Conservation (phyloP, 2,888 invertebrate species). For the Ecliptopera silaceata region DNA sequence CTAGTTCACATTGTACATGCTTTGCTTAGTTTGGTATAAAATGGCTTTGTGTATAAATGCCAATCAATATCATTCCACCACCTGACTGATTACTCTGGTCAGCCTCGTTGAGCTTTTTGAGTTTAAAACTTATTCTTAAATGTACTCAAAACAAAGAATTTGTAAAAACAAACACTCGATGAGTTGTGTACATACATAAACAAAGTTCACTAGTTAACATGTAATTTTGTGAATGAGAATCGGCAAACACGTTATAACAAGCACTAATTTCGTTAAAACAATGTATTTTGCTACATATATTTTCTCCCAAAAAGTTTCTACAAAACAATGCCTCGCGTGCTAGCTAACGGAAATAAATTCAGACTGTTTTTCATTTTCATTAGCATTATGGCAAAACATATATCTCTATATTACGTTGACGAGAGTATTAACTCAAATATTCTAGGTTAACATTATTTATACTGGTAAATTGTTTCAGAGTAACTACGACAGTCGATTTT, state of each 20-base stretch:
- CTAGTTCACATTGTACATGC: too few relatives aligned
- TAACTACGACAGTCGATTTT: slow-evolving; percentile 81
- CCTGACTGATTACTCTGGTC: too few relatives aligned
- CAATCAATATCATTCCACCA: too few relatives aligned
- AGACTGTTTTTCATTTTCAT: slow-evolving; percentile 18
- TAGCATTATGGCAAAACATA: too few relatives aligned
- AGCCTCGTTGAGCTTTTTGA: too few relatives aligned
- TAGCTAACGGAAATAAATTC: slow-evolving; percentile 21
- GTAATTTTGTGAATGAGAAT: slow-evolving; percentile 13
- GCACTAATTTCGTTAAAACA: slow-evolving; percentile 2
- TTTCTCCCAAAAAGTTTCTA: slow-evolving; percentile 6
- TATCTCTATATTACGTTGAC: too few relatives aligned
- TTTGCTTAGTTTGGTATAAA: too few relatives aligned
- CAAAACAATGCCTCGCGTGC: slow-evolving; percentile 18
- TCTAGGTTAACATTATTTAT: background rate
- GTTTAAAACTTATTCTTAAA: too few relatives aligned
- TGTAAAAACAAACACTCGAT: slow-evolving; percentile 9
- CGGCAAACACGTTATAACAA: background rate
- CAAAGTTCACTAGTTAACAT: background rate
- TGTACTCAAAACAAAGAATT: background rate
- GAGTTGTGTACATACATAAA: slow-evolving; percentile 10
- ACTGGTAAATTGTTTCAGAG: slow-evolving; percentile 52
- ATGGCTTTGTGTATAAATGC: too few relatives aligned
- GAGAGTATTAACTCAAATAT: too few relatives aligned
- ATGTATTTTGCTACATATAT: slow-evolving; percentile 5